A percentile compares a stretch with the other conserved stretches of the same genome.
These are phyloP conservation scores for Cyprinella venusta DNA, from an alignment of 2,797 vertebrate species.

Conservation along the genomic window DNA sequence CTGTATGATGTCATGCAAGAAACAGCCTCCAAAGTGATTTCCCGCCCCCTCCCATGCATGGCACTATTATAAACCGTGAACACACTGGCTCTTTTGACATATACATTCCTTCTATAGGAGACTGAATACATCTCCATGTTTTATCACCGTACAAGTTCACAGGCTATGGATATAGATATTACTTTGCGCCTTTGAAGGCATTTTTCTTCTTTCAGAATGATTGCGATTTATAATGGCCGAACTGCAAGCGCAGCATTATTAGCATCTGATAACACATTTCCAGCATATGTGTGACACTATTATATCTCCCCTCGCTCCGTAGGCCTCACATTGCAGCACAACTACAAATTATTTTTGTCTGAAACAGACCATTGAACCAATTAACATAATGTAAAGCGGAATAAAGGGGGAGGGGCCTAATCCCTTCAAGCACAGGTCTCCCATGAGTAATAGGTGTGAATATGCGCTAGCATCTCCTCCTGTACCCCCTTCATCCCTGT, in stretches of 20 bases:
- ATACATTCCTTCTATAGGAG: conserved; percentile 30
- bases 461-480: conserved; percentile 41
- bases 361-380: conserved; percentile 27
- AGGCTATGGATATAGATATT: conserved; percentile 6
- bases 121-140: conserved; percentile 40
- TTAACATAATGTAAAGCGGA: conserved; percentile 38
- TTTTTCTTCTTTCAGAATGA: neutral
- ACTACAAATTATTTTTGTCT: conserved; percentile 5
- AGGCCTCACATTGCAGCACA: neutral
- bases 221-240: neutral
- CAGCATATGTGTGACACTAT: neutral
- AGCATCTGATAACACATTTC: neutral
- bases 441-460: conserved; percentile 52
- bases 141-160: conserved; percentile 8
- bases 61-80: conserved; percentile 41
- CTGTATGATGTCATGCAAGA: conserved; percentile 64
- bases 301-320: neutral
- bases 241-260: neutral
- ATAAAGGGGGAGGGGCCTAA: conserved; percentile 34
- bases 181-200: conserved; percentile 2
- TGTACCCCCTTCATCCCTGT: conserved; percentile 47
- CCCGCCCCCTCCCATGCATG: conserved; percentile 49
- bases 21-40: conserved; percentile 61
- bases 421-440: conserved; percentile 45
- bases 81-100: conserved; percentile 37